Percentiles rank a stretch among this genome's conserved stretches.
Conservation (phyloP, 2,888 invertebrate species). For the Ophonus ardosiacus region DNA sequence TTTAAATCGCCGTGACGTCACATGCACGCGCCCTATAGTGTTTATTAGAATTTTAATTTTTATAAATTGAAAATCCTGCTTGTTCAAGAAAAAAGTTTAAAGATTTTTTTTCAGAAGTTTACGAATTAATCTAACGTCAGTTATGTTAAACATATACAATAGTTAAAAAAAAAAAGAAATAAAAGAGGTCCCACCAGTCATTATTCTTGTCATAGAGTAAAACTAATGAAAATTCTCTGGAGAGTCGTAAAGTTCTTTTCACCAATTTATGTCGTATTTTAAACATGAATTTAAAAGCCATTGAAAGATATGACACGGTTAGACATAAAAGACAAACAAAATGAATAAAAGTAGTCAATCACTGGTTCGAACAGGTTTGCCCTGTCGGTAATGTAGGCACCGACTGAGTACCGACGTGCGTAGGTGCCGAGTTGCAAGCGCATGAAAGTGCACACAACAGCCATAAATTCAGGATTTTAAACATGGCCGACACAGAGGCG, state of each 20-base stretch:
- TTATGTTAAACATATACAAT: background rate
- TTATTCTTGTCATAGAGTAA: background rate
- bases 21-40: too few relatives aligned
- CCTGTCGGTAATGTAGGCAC: slow-evolving; percentile 22
- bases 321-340: slow-evolving; percentile 30
- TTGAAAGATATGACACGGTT: slow-evolving; percentile 37
- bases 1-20: too few relatives aligned
- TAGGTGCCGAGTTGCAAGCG: slow-evolving; percentile 48
- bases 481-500: slow-evolving; percentile 32
- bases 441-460: slow-evolving; percentile 24
- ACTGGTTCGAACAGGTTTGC: slow-evolving; percentile 23
- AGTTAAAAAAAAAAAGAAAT: background rate
- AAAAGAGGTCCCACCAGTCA: background rate
- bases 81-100: background rate
- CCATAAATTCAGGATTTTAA: slow-evolving; percentile 51
- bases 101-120: background rate
- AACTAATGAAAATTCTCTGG: slow-evolving; percentile 23
- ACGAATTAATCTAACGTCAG: background rate
- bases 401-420: background rate
- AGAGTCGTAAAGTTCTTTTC: background rate
- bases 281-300: slow-evolving; percentile 37
- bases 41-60: too few relatives aligned
- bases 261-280: slow-evolving; percentile 22
- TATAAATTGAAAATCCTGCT: too few relatives aligned
- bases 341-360: slow-evolving; percentile 45